phyloP scores from a whole-genome alignment of 2,113 vertebrate species.

The Oncorhynchus mykiss region DNA sequence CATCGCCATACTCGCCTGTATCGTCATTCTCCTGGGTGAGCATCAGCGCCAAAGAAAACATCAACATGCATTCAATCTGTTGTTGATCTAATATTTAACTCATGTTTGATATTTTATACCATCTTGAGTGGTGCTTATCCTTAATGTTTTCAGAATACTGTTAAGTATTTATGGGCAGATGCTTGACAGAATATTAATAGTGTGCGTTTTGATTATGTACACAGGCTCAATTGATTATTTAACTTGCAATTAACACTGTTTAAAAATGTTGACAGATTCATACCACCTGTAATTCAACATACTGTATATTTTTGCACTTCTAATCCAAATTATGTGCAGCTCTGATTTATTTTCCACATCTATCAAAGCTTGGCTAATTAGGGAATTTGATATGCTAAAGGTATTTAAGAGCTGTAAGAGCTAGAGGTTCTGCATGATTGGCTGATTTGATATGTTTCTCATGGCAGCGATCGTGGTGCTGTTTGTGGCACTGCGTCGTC shows the following conservation, averaged over 20 bases:
- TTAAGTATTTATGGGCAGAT: constrained; percentile 20
- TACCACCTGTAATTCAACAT: neutral
- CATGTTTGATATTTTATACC: neutral
- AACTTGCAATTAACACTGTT: neutral
- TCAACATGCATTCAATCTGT: neutral
- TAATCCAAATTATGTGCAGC: neutral
- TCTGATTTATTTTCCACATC: neutral
- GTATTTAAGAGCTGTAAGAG: neutral
- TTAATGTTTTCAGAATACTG: neutral
- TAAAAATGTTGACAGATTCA: neutral
- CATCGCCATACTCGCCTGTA: constrained; percentile 94
- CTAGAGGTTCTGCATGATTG: neutral
- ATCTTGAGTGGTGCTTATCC: neutral
- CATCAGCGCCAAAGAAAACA: neutral
- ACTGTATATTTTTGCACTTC: neutral
- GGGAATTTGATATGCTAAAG: neutral
- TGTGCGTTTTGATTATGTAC: neutral
- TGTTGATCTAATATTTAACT: neutral
- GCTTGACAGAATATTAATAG: constrained; percentile 15
- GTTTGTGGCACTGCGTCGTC: constrained; percentile 92
- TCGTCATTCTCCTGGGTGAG: constrained; percentile 92
- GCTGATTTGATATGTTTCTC: neutral
- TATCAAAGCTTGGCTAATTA: neutral
- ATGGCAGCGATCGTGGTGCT: constrained; percentile 86
- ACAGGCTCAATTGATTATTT: too few relatives aligned